A percentile compares a stretch with the other conserved stretches of the same genome.
Evolutionary conservation across 2,113 vertebrate genomes (phyloP).

Genomic region (Choloepus hoffmanni): DNA sequence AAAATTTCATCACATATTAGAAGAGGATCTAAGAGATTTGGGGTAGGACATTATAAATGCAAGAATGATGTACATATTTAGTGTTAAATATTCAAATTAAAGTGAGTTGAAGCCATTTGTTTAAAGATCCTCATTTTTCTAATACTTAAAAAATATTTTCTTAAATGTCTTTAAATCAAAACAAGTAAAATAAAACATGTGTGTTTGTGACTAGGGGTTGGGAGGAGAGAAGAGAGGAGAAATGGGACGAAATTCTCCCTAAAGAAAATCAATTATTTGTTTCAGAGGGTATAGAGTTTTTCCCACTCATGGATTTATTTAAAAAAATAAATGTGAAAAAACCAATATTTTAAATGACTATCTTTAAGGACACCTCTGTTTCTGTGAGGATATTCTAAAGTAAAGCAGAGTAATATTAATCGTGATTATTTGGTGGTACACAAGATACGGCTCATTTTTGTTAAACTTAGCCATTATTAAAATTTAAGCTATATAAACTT

Average conservation of each 20-base stretch:
- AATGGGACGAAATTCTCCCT: background rate
- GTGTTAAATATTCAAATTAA: constrained; percentile 55
- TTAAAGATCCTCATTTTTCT: background rate
- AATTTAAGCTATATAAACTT: constrained; percentile 10
- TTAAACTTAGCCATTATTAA: constrained; percentile 1
- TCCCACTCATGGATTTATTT: background rate
- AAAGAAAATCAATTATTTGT: background rate
- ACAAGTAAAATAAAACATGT: background rate
- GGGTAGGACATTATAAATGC: constrained; percentile 49
- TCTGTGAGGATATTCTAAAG: background rate
- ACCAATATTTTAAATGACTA: background rate
- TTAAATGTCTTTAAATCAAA: background rate
- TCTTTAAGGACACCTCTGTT: background rate
- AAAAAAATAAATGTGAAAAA: constrained; percentile 41
- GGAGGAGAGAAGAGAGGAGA: background rate
- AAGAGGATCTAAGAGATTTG: constrained; percentile 1
- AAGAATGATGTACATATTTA: constrained; percentile 11
- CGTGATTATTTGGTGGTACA: background rate
- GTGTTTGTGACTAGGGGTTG: background rate
- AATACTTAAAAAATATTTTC: background rate
- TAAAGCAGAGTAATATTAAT: background rate
- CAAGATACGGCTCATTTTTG: background rate
- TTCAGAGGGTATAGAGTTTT: background rate
- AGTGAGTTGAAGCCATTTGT: constrained; percentile 27
- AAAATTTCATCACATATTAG: constrained; percentile 32